Percentiles rank a stretch among this genome's conserved stretches.
phyloP scores from a whole-genome alignment of 2,797 vertebrate species.

The Rhadinocentrus ornatus region DNA sequence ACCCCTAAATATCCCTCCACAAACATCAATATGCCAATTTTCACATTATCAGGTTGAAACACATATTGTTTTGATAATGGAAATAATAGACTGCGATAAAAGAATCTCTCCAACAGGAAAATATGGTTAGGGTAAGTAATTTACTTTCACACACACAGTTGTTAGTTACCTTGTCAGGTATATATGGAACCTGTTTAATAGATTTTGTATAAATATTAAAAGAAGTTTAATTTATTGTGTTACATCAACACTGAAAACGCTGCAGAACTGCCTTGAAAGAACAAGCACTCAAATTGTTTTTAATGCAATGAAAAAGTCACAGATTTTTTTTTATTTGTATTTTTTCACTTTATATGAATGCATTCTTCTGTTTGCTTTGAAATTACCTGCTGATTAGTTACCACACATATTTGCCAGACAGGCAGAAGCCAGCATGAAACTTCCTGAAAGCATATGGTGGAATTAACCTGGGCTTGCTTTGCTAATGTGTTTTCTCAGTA shows the following conservation, averaged over 20 bases:
- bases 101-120: too few relatives aligned
- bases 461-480: slow-evolving; percentile 31
- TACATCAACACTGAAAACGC: not conserved
- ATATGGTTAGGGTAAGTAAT: not conserved
- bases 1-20: too few relatives aligned
- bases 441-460: slow-evolving; percentile 39
- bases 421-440: not conserved
- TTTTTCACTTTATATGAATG: slow-evolving; percentile 4
- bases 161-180: too few relatives aligned
- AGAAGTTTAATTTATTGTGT: not conserved
- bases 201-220: not conserved
- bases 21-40: not conserved
- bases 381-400: slow-evolving; percentile 41
- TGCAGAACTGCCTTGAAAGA: not conserved
- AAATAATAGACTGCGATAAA: not conserved
- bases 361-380: slow-evolving; percentile 45
- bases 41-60: not conserved
- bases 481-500: slow-evolving; percentile 41
- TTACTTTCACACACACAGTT: too few relatives aligned
- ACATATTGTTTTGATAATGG: not conserved
- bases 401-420: slow-evolving; percentile 40
- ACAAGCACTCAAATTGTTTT: not conserved
- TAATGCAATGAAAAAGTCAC: not conserved
- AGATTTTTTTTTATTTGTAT: slow-evolving; percentile 2
- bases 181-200: too few relatives aligned